A percentile compares a stretch with the other conserved stretches of the same genome.
phyloP scores from a whole-genome alignment of 2,888 invertebrate species.

The Ormia ochracea region DNA sequence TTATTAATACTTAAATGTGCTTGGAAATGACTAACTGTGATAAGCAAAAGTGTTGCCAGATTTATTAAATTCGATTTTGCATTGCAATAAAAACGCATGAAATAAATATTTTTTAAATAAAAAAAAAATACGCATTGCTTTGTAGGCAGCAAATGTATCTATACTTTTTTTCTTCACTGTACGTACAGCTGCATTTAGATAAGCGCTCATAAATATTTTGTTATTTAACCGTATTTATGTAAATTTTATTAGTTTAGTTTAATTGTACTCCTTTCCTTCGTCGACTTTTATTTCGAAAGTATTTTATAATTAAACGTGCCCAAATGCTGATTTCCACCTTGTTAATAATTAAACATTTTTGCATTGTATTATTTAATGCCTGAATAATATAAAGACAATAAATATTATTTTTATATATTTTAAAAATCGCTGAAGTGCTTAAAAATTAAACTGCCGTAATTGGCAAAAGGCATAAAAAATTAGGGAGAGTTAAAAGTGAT shows the following conservation, averaged over 20 bases:
- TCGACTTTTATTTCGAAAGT: not conserved
- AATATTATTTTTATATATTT: not conserved
- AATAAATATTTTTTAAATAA: too few species aligned
- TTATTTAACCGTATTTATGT: not conserved
- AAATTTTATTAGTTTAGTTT: not conserved
- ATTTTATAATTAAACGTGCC: constrained; percentile 40
- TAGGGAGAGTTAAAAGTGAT: too few species aligned
- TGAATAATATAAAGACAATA: not conserved
- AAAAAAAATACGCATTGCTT: not conserved
- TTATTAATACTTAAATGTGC: too few species aligned
- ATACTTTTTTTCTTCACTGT: not conserved
- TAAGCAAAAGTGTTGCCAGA: too few species aligned
- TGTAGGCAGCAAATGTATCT: not conserved
- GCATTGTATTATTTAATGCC: not conserved
- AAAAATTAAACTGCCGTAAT: too few species aligned
- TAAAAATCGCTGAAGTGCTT: too few species aligned
- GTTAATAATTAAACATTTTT: not conserved
- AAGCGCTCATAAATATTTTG: not conserved
- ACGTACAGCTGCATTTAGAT: not conserved
- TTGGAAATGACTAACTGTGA: too few species aligned
- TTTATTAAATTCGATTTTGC: too few species aligned
- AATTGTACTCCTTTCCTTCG: too few species aligned
- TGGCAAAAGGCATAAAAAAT: too few species aligned
- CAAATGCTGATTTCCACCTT: constrained; percentile 51
- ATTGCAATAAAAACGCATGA: too few species aligned